Conservation (phyloP, 2,888 invertebrate genomes). For the Sceliomorpha sp. region DNA sequence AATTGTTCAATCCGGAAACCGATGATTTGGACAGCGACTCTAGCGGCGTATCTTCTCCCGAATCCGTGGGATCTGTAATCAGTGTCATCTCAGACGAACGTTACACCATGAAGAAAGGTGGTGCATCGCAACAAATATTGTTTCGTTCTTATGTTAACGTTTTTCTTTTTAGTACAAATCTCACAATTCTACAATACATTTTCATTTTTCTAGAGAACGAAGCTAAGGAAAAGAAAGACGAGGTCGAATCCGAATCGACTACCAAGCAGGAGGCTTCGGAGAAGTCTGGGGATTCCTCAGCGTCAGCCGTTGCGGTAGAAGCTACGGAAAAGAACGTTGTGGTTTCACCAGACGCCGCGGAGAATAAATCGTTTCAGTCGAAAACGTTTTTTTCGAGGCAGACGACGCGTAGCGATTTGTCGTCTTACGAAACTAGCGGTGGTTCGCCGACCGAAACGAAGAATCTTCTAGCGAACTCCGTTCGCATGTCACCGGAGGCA, state of each 20-base stretch:
- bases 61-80: conserved; percentile 92
- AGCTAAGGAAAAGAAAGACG: too few species aligned
- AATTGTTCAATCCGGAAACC: conserved; percentile 93
- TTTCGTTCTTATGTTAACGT: background rate
- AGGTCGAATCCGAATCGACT: too few species aligned
- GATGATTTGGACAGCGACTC: conserved; percentile 95
- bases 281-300: too few species aligned
- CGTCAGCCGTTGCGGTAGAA: conserved; percentile 6
- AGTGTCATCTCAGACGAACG: conserved; percentile 87
- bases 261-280: too few species aligned
- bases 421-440: conserved; percentile 8
- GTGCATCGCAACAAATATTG: background rate
- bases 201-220: too few species aligned
- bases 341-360: background rate
- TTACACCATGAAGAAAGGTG: conserved; percentile 66
- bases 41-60: conserved; percentile 92
- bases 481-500: conserved; percentile 59
- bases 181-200: too few species aligned
- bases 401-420: background rate
- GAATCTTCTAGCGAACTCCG: background rate
- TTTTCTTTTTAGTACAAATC: background rate
- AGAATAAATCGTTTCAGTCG: background rate
- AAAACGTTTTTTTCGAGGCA: background rate
- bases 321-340: background rate
- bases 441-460: conserved; percentile 8